Percentiles rank a stretch among this genome's conserved stretches.
These are phyloP conservation scores for Platynereis dumerilii DNA, from an alignment of 2,888 invertebrate genomes.

Conservation along the genomic window DNA sequence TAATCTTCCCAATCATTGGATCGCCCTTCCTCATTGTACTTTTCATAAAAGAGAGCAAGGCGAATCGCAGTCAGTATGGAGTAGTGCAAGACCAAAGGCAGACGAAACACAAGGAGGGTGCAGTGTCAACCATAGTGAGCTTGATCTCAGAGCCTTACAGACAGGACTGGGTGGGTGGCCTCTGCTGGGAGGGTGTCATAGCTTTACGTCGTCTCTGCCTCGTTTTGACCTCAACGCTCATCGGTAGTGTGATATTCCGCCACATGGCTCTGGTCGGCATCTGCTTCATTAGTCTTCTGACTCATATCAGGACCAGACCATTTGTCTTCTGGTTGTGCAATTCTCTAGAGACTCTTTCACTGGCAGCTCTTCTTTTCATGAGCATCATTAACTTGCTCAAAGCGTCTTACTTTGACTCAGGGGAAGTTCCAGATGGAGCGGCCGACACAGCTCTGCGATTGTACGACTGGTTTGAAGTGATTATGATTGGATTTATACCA, in stretches of 20 bases:
- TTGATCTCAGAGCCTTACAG: constrained; percentile 25
- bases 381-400: constrained; percentile 21
- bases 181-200: constrained; percentile 35
- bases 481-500: constrained; percentile 23
- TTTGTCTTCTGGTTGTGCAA: constrained; percentile 26
- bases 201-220: constrained; percentile 27
- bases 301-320: constrained; percentile 22
- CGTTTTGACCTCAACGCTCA: constrained; percentile 16
- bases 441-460: constrained; percentile 21
- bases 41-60: neutral
- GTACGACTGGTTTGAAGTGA: constrained; percentile 33
- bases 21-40: constrained; percentile 8
- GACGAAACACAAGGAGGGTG: constrained; percentile 5
- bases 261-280: constrained; percentile 6
- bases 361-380: constrained; percentile 1
- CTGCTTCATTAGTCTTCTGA: constrained; percentile 14
- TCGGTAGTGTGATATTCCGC: constrained; percentile 2
- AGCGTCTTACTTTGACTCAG: constrained; percentile 16
- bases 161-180: constrained; percentile 15
- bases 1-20: constrained; percentile 16
- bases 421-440: constrained; percentile 13
- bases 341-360: constrained; percentile 11
- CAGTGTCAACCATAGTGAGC: constrained; percentile 17
- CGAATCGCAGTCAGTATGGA: no score
- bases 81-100: neutral